Conservation (phyloP, 2,797 vertebrate genomes). For the Alauda arvensis region DNA sequence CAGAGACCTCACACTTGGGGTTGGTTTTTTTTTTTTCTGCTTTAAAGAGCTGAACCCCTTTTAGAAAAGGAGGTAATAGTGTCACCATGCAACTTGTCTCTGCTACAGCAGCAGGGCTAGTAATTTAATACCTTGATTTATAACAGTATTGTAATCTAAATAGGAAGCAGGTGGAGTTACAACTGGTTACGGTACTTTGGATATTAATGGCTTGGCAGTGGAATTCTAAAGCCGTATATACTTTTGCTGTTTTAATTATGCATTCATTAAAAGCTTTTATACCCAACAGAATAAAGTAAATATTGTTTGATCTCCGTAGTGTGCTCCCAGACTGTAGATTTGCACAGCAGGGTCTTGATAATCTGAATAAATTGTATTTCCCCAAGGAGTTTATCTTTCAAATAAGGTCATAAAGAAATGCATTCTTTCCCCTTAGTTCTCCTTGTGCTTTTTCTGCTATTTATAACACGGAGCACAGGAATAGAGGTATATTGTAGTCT, state of each 20-base stretch:
- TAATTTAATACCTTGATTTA: constrained; percentile 67
- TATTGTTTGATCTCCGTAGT: constrained; percentile 86
- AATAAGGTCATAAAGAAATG: constrained; percentile 82
- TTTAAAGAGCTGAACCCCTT: neutral
- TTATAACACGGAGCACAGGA: constrained; percentile 53
- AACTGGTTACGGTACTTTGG: constrained; percentile 68
- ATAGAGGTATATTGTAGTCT: constrained; percentile 48
- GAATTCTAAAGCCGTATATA: constrained; percentile 77
- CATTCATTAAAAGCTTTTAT: constrained; percentile 87
- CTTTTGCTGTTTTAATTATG: constrained; percentile 83
- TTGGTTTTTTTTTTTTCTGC: neutral
- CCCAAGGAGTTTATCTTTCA: constrained; percentile 84
- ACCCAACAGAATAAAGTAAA: constrained; percentile 85
- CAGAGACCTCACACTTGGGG: neutral
- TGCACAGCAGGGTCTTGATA: constrained; percentile 84
- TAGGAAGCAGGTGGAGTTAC: constrained; percentile 76
- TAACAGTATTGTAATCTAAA: constrained; percentile 71
- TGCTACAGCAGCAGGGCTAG: constrained; percentile 9
- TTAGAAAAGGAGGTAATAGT: neutral
- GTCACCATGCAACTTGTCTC: neutral
- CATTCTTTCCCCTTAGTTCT: constrained; percentile 74
- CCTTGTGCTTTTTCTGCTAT: constrained; percentile 70
- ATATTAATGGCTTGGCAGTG: constrained; percentile 78
- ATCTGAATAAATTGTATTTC: constrained; percentile 86
- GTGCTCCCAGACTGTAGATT: constrained; percentile 84